Conservation (phyloP, 30 jellyfish, hydroid and myxozoan genomes). For the Pelagia noctiluca region DNA sequence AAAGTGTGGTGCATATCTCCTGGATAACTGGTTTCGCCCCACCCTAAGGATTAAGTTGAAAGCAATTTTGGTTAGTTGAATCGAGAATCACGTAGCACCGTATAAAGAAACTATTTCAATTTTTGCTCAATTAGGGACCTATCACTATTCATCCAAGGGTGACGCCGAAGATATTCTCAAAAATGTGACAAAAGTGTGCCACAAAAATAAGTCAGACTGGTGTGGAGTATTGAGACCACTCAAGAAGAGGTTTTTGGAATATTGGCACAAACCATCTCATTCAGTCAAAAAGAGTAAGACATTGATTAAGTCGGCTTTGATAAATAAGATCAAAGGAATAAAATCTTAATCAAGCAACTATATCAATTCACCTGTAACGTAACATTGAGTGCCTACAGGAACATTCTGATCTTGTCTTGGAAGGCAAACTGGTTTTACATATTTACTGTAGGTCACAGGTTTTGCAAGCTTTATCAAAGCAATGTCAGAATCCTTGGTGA, state of each 20-base stretch:
- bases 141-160: too few species aligned
- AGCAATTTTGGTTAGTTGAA: background rate
- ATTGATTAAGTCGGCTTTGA: background rate
- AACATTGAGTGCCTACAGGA: too few species aligned
- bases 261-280: background rate
- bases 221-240: too few species aligned
- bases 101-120: background rate
- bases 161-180: too few species aligned
- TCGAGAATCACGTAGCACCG: background rate
- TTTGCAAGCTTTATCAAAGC: conserved; percentile 53
- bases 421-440: conserved; percentile 17
- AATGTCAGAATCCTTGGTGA: conserved; percentile 48
- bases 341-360: too few species aligned
- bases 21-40: conserved; percentile 79
- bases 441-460: background rate
- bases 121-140: too few species aligned
- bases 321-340: too few species aligned
- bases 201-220: too few species aligned
- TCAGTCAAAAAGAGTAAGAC: background rate
- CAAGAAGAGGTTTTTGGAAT: too few species aligned
- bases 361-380: background rate
- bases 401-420: conserved; percentile 16
- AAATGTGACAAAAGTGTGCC: too few species aligned
- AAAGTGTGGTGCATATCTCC: conserved; percentile 47
- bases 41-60: conserved; percentile 17